Percentiles rank a stretch among this genome's conserved stretches.
Evolutionary conservation across 2,888 invertebrate genomes (phyloP).

Genomic region (Deilephila elpenor): DNA sequence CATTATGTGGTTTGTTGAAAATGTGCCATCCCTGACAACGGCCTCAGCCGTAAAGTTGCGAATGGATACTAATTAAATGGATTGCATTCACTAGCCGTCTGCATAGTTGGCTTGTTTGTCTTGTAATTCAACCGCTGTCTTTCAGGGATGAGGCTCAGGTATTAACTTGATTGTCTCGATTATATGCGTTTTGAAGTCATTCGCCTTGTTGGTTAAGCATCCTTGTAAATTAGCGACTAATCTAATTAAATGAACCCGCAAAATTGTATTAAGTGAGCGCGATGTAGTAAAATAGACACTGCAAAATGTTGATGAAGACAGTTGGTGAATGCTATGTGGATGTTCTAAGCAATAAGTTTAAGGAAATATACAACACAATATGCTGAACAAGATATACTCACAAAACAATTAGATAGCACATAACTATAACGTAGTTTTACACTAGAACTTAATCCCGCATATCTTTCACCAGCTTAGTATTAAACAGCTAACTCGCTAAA

Average conservation of each 20-base stretch:
- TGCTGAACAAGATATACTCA: background rate
- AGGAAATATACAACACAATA: too few species aligned
- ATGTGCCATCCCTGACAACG: slow-evolving; percentile 2
- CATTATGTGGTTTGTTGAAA: background rate
- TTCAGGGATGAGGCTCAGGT: slow-evolving; percentile 11
- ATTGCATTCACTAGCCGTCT: slow-evolving; percentile 41
- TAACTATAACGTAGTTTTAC: too few species aligned
- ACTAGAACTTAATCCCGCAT: background rate
- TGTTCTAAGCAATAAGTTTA: too few species aligned
- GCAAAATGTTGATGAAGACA: too few species aligned
- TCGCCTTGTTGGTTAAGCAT: too few species aligned
- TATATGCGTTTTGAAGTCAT: too few species aligned
- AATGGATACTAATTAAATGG: slow-evolving; percentile 47
- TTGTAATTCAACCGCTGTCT: slow-evolving; percentile 36
- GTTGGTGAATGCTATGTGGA: too few species aligned
- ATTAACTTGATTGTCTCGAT: background rate
- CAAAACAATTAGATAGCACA: background rate
- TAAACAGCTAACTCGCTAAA: background rate
- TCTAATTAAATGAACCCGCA: too few species aligned
- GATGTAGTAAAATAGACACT: too few species aligned
- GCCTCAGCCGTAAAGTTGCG: slow-evolving; percentile 28
- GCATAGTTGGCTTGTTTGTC: slow-evolving; percentile 48
- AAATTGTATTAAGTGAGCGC: too few species aligned
- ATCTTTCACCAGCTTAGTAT: slow-evolving; percentile 7
- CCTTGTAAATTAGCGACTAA: too few species aligned